phyloP scores from a whole-genome alignment of 2,113 vertebrate genomes.

The Andinoacara biseriatus region DNA sequence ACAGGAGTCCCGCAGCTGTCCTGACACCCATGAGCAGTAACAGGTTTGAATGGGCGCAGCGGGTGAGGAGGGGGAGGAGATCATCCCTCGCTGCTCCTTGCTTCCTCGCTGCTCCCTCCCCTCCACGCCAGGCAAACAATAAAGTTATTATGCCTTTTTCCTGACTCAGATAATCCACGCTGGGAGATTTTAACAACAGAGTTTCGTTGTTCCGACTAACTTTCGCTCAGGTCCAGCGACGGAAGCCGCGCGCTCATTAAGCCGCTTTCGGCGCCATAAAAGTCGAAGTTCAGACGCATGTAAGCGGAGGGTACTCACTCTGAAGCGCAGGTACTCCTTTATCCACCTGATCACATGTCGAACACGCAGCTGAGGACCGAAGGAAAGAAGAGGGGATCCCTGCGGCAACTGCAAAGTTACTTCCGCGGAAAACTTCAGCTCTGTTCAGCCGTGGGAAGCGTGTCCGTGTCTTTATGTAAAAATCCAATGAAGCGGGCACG shows the following conservation, averaged over 20 bases:
- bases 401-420: slow-evolving; percentile 33
- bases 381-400: background rate
- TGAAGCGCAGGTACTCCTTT: background rate
- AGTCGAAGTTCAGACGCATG: background rate
- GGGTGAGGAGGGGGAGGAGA: background rate
- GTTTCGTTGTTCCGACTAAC: slow-evolving; percentile 37
- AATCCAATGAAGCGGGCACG: background rate
- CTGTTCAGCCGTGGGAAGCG: background rate
- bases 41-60: slow-evolving; percentile 27
- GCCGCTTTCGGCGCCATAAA: background rate
- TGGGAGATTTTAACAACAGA: slow-evolving; percentile 27
- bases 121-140: slow-evolving; percentile 35
- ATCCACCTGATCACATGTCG: slow-evolving; percentile 65
- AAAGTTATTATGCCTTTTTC: slow-evolving; percentile 35
- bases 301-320: slow-evolving; percentile 36
- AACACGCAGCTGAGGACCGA: slow-evolving; percentile 12
- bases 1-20: slow-evolving; percentile 52
- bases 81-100: background rate
- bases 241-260: background rate
- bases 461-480: background rate
- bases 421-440: slow-evolving; percentile 37
- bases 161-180: slow-evolving; percentile 40
- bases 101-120: background rate
- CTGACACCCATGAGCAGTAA: slow-evolving; percentile 3
- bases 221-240: background rate